Evolutionary conservation across 2,113 vertebrate species (phyloP), one percentile per base, ranked within the genome.

Genomic region (Bos javanicus): DNA sequence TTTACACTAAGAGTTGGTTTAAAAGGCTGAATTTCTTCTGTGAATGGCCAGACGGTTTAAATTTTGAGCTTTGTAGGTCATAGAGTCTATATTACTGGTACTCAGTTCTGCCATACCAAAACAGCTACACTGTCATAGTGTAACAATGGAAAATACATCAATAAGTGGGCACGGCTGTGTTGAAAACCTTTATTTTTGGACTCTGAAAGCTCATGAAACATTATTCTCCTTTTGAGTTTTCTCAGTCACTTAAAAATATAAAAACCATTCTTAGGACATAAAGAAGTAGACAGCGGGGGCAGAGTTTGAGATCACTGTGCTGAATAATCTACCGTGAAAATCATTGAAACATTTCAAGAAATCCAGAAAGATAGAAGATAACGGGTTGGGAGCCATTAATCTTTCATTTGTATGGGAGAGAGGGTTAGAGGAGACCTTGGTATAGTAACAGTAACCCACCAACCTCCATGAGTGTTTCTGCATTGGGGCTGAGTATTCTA

Each of bases 221-320:
- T 15, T 57, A 33, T 39, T 91, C 46, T 85, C 85, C 52, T 82
- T 97, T 87, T 46, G 11, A 36, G 54, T 87, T 71, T 85, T 88
- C 82, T 17, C 54, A 76, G 59, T 14, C 30, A 94, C 48, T 96
- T 95, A n/a, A 85, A 95, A 71, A 39, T 21, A 14, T 60, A 80
- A 83, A 88, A 76, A 56, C 10, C 50, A 48, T 82, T 83, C 39
- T 92, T 82, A 56, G 23, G 71, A 43, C 39, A 6, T 57, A 71
- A 88, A 91, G 30, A 94, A 64, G 50, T 62, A 86, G n/a, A 43
- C 3, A 1, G 15, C 0, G 21, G 48, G n/a, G n/a, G 13, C 23
- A 57, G 30, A 16, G 28, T 54, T 43, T 90, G 15, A 50, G 39
- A 71, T 16, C 7, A 13, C 36, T 43, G 3, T 81, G 59, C 39